Percentiles rank a stretch among this genome's conserved stretches.
These are phyloP conservation scores for Typhlichthys eigenmanni DNA, from an alignment of 2,797 vertebrate species.

Conservation along the genomic window DNA sequence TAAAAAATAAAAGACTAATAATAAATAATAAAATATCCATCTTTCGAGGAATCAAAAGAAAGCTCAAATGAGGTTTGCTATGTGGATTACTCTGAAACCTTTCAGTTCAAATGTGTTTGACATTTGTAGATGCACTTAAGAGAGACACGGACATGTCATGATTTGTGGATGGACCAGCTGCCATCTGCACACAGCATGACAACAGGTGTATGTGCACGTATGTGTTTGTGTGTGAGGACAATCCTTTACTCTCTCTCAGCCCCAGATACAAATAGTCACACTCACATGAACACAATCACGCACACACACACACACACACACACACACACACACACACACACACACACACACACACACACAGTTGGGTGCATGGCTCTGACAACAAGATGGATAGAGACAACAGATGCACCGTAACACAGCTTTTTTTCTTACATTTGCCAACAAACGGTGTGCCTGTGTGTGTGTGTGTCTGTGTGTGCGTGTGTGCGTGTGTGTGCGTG, in stretches of 20 bases:
- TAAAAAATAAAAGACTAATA: no score
- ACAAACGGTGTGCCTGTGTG: conserved; percentile 24
- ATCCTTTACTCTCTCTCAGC: no score
- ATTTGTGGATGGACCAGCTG: conserved; percentile 49
- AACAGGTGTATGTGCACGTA: conserved; percentile 50
- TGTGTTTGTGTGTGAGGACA: conserved; percentile 13
- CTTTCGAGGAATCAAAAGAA: no score
- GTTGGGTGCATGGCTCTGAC: conserved; percentile 38
- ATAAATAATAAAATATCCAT: no score
- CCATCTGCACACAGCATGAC: conserved; percentile 23
- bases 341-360: conserved; percentile 21
- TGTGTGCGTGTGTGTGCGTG: background rate
- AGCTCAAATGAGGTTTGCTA: no score
- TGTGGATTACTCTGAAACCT: no score
- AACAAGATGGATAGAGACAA: conserved; percentile 47
- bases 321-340: conserved; percentile 16
- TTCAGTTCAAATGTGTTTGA: no score
- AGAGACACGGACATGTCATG: conserved; percentile 19
- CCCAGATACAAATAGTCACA: conserved; percentile 3
- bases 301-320: conserved; percentile 9
- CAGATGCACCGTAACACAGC: conserved; percentile 52
- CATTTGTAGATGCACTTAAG: no score
- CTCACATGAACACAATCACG: conserved; percentile 4
- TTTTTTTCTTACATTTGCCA: conserved; percentile 27
- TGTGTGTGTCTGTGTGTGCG: background rate